These are phyloP conservation scores for Carcharodon carcharias DNA, from an alignment of 2,797 vertebrate genomes.

Conservation along the genomic window DNA sequence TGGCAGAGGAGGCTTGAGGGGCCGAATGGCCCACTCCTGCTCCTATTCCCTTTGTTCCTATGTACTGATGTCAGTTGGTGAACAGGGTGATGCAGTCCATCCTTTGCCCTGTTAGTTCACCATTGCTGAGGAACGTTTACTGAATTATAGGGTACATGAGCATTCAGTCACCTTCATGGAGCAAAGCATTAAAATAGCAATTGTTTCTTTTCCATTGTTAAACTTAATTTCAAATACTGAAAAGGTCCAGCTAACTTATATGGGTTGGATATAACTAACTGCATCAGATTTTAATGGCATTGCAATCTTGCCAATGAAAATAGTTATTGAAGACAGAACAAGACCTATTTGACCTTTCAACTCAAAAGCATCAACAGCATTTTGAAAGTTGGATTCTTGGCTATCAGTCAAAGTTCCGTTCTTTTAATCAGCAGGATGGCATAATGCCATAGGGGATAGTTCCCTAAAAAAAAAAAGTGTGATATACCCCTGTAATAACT, in stretches of 20 bases:
- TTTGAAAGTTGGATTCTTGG: not conserved
- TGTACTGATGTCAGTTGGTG: not conserved
- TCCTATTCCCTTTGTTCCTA: too few species aligned
- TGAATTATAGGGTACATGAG: not conserved
- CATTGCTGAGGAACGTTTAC: not conserved
- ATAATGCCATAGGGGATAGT: not conserved
- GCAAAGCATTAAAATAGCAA: not conserved
- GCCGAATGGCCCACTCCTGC: too few species aligned
- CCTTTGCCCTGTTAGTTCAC: not conserved
- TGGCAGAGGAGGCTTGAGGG: too few species aligned
- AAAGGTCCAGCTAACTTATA: not conserved
- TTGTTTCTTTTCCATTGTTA: not conserved
- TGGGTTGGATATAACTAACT: not conserved
- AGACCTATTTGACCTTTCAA: not conserved
- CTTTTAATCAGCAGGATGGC: not conserved
- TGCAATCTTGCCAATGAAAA: not conserved
- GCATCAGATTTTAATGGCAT: not conserved
- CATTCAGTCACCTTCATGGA: not conserved
- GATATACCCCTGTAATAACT: not conserved
- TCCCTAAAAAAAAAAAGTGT: not conserved
- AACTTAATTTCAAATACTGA: not conserved
- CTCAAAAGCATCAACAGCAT: not conserved
- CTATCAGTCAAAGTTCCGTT: not conserved
- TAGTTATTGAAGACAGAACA: not conserved
- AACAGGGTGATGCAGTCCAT: not conserved